Evolutionary conservation across 2,113 vertebrate species (phyloP), one percentile per base, ranked within the genome.

Genomic region (Perca fluviatilis): DNA sequence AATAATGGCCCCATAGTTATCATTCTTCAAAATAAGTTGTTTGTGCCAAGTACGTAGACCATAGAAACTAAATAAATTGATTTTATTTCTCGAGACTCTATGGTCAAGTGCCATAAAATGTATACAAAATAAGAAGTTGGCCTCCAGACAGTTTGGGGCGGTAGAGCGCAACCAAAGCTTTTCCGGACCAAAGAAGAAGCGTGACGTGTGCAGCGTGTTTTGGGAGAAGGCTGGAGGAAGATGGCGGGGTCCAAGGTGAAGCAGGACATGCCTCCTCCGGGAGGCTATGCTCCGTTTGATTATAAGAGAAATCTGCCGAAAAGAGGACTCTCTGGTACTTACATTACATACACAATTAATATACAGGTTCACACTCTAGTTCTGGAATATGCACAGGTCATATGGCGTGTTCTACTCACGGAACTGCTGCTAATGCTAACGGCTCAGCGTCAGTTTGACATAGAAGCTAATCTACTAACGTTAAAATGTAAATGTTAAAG

Each of bases 161-260:
- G 21, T 61, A 36, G 14, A 74, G 68, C 2, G 16, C 4, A 1
- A 0, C 11, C 14, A 16, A 4, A 0, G 4, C 18, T 19, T 58
- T 36, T 30, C 1, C 0, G 1, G 3, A 10, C 2, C 2, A 27
- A 1, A 10, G 82, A 90, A 78, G 40, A 88, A 87, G 82, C 46
- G 19, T 79, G 73, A 86, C 80, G 88, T 89, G 83, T 85, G 30
- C 70, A 8, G 23, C 33, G 19, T 87, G 80, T 77, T 80, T 80
- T 67, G 33, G 36, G 51, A 8, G 66, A 36, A 53, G 40, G 74
- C 75, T 0, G 36, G 70, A 67, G 84, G 12, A 96, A 93, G 40
- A 98, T 99, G 98, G 96, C 97, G 92, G 93, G 95, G 30, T 93
- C 94, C 92, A 99, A 98, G 97, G 98, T 99, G 98, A 99, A 97